phyloP scores from a whole-genome alignment of 2,113 vertebrate species.

The Vulpes ferrilata region DNA sequence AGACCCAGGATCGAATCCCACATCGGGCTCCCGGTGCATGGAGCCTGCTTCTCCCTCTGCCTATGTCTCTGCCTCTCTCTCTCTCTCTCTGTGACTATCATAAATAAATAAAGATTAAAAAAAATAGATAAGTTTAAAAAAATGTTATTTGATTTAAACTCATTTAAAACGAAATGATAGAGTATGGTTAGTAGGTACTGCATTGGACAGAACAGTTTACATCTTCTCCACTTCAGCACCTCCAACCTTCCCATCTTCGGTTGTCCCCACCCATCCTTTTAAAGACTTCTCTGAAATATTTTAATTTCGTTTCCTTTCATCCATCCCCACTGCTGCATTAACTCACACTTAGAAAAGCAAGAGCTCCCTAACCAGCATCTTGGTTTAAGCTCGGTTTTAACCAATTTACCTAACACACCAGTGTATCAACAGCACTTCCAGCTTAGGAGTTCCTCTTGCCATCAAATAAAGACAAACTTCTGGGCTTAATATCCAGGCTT shows the following conservation, averaged over 20 bases:
- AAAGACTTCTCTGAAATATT: background rate
- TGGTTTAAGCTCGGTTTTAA: background rate
- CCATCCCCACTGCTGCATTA: background rate
- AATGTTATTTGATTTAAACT: background rate
- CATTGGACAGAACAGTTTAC: background rate
- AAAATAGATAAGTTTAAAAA: background rate
- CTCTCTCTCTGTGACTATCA: no score
- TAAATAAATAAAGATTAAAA: no score
- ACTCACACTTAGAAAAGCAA: background rate
- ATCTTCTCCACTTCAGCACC: background rate
- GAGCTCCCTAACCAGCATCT: background rate
- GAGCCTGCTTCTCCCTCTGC: no score
- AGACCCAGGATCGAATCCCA: no score
- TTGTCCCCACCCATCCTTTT: background rate
- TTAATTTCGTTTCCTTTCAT: background rate
- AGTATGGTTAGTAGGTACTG: background rate
- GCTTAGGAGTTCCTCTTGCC: background rate
- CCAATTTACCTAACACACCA: background rate
- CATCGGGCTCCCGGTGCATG: no score
- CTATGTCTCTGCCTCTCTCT: no score
- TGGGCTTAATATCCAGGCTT: background rate
- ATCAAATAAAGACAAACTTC: background rate
- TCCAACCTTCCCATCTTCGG: background rate
- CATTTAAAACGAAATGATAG: background rate
- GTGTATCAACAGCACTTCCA: background rate